Conservation (phyloP, 2,888 invertebrate genomes). For the Nomada fabriciana region DNA sequence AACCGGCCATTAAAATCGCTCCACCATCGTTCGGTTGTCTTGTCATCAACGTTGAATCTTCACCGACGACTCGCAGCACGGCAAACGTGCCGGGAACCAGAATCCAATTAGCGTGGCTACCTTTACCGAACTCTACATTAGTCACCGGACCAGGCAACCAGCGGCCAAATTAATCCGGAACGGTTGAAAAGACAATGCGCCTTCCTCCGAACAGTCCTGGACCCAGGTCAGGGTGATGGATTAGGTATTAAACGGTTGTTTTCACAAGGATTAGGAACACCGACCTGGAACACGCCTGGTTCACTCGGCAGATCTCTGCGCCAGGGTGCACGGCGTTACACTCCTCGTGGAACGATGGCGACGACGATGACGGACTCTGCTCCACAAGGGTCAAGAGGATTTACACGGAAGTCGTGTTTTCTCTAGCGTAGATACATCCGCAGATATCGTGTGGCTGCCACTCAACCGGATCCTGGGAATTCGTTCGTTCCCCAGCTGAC, state of each 20-base stretch:
- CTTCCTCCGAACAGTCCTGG: conserved; percentile 27
- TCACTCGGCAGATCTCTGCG: conserved; percentile 16
- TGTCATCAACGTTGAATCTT: conserved; percentile 16
- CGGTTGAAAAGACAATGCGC: conserved; percentile 70
- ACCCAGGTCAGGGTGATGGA: conserved; percentile 73
- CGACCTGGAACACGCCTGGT: conserved; percentile 34
- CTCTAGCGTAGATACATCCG: conserved; percentile 52
- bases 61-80: conserved; percentile 4
- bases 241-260: conserved; percentile 82
- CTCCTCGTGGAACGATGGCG: conserved; percentile 34
- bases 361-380: not conserved
- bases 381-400: conserved; percentile 13
- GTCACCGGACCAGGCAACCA: conserved; percentile 65
- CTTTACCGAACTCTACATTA: conserved; percentile 68
- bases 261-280: conserved; percentile 80
- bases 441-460: conserved; percentile 55
- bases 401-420: conserved; percentile 69
- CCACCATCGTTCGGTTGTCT: conserved; percentile 10
- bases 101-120: conserved; percentile 76
- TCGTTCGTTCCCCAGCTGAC: conserved; percentile 53
- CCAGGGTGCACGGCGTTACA: not conserved
- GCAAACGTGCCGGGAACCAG: conserved; percentile 50
- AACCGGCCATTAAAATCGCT: conserved; percentile 57
- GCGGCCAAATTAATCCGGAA: conserved; percentile 72
- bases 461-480: conserved; percentile 61